Percentiles rank a stretch among this genome's conserved stretches.
These are phyloP conservation scores for Garra rufa DNA, from an alignment of 2,113 vertebrate genomes.

Conservation along the genomic window DNA sequence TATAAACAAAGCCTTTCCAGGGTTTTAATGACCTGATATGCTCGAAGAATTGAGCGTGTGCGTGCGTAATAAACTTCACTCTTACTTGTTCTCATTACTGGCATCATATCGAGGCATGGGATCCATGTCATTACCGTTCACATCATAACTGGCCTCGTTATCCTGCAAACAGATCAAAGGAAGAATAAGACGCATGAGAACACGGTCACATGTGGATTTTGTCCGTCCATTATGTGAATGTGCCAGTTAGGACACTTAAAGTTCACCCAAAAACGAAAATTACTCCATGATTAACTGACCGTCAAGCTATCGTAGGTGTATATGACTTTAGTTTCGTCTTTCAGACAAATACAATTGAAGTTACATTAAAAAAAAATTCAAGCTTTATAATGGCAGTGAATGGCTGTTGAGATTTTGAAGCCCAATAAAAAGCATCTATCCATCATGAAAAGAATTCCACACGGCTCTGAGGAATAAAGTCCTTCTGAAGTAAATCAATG, in stretches of 20 bases:
- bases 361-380: too few species aligned
- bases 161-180: constrained; percentile 80
- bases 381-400: too few species aligned
- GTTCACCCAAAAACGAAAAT: too few species aligned
- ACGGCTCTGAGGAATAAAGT: too few species aligned
- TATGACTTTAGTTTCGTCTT: too few species aligned
- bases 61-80: not conserved
- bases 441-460: too few species aligned
- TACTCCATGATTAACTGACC: too few species aligned
- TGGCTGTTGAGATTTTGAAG: too few species aligned
- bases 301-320: too few species aligned
- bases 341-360: too few species aligned
- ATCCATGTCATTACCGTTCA: constrained; percentile 97
- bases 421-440: too few species aligned
- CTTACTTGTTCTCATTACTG: constrained; percentile 99
- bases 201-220: not conserved
- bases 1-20: constrained; percentile 37
- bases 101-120: constrained; percentile 98
- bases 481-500: too few species aligned
- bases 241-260: not conserved
- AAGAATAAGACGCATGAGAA: not conserved
- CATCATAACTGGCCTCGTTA: constrained; percentile 94
- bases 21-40: not conserved
- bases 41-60: not conserved
- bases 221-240: not conserved